Percentiles rank a stretch among this genome's conserved stretches.
Evolutionary conservation across 2,113 vertebrate genomes (phyloP).

Genomic region (Podocnemis expansa): DNA sequence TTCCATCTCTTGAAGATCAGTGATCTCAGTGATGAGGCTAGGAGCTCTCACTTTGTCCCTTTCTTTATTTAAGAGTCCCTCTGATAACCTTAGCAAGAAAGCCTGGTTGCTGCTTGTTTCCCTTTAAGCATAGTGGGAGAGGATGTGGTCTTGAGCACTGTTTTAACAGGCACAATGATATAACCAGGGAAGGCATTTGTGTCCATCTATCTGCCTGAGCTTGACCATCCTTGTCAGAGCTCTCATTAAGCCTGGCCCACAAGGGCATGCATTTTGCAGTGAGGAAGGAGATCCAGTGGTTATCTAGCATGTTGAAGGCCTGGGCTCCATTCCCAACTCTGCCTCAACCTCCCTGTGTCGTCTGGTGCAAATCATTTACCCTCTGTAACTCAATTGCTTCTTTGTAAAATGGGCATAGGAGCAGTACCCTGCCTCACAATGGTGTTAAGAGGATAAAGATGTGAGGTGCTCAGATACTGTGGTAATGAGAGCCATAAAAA

Average conservation of each 20-base stretch:
- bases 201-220: slow-evolving; percentile 26
- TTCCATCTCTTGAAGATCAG: background rate
- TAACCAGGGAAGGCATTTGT: background rate
- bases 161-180: background rate
- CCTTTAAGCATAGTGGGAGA: slow-evolving; percentile 28
- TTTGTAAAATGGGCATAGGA: background rate
- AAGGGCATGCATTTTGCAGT: slow-evolving; percentile 42
- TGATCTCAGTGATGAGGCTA: background rate
- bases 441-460: background rate
- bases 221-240: slow-evolving; percentile 52
- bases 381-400: background rate
- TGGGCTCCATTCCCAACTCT: background rate
- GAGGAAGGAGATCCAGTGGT: background rate
- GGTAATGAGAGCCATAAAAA: background rate
- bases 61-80: background rate
- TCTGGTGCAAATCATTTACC: background rate
- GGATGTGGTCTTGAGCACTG: background rate
- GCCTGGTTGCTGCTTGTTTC: background rate
- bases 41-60: rapidly evolving
- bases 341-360: background rate
- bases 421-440: rapidly evolving
- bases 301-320: background rate
- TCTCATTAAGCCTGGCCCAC: background rate
- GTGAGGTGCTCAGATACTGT: background rate
- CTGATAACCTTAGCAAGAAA: background rate